phyloP scores from a whole-genome alignment of 2,888 invertebrate genomes.

The Mesorhabditis spiculigera region DNA sequence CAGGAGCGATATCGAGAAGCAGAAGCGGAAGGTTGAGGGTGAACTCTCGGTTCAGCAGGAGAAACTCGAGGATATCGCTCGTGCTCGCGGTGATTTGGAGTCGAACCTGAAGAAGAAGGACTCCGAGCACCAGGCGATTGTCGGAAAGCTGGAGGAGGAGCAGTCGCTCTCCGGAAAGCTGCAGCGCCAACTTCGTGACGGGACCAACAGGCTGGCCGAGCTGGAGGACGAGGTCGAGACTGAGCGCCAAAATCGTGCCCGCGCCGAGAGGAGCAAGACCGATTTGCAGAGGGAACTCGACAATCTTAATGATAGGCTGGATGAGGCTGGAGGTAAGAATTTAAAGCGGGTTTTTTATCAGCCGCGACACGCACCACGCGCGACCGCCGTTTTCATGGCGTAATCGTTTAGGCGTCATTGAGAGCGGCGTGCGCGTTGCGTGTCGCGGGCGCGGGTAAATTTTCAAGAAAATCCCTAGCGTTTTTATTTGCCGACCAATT shows the following conservation, averaged over 20 bases:
- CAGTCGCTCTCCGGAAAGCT: slow-evolving; percentile 90
- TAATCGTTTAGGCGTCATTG: too few relatives aligned
- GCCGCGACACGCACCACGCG: too few relatives aligned
- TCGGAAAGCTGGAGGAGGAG: slow-evolving; percentile 94
- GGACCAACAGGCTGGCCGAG: slow-evolving; percentile 95
- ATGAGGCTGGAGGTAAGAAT: slow-evolving; percentile 86
- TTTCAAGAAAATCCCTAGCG: too few relatives aligned
- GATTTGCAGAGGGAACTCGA: slow-evolving; percentile 86
- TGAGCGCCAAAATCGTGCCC: slow-evolving; percentile 64
- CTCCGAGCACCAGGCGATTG: slow-evolving; percentile 91
- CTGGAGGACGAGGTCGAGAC: slow-evolving; percentile 76
- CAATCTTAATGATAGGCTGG: slow-evolving; percentile 89
- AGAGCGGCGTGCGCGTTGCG: too few relatives aligned
- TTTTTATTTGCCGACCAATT: too few relatives aligned
- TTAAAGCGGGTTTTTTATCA: too few relatives aligned
- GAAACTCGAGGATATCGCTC: slow-evolving; percentile 38
- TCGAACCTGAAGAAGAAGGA: slow-evolving; percentile 66
- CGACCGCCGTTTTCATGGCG: too few relatives aligned
- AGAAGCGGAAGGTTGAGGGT: slow-evolving; percentile 47
- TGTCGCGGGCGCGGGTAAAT: too few relatives aligned
- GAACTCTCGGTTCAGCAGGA: slow-evolving; percentile 54
- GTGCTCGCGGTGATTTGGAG: slow-evolving; percentile 47
- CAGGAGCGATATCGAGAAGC: slow-evolving; percentile 49
- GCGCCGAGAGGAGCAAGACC: slow-evolving; percentile 15
- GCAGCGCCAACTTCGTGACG: slow-evolving; percentile 90